Evolutionary conservation across 2,888 invertebrate genomes (phyloP).

Genomic region (Seira musarum): DNA sequence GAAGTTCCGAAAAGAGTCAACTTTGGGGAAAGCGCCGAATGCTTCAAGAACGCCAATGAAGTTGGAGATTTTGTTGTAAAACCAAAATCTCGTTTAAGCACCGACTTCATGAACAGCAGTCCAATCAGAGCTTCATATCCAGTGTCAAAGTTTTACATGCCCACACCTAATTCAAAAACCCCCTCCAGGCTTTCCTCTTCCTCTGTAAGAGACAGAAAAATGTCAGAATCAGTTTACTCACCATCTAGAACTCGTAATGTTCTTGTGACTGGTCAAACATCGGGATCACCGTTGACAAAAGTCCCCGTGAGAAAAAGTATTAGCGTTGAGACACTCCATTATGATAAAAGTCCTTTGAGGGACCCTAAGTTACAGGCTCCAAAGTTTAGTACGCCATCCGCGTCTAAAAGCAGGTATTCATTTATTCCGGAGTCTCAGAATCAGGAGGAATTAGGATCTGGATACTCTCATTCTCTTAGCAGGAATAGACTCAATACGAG

Average conservation of each 20-base stretch:
- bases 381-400: constrained; percentile 44
- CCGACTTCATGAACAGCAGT: constrained; percentile 7
- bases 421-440: constrained; percentile 6
- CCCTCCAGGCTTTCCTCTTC: neutral
- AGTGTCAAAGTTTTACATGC: constrained; percentile 34
- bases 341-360: constrained; percentile 17
- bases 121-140: constrained; percentile 44
- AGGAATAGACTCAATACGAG: no score
- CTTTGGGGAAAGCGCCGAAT: no score
- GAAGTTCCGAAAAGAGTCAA: no score
- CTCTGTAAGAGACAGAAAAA: constrained; percentile 7
- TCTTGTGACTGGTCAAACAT: constrained; percentile 32
- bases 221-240: constrained; percentile 26
- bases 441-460: no score
- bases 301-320: constrained; percentile 38
- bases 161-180: constrained; percentile 29
- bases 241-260: constrained; percentile 27
- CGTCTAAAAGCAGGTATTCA: constrained; percentile 21
- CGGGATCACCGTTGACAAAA: neutral
- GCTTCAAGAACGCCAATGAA: no score
- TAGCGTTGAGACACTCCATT: constrained; percentile 44
- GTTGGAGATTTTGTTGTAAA: no score
- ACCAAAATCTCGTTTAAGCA: constrained; percentile 3
- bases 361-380: neutral
- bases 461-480: no score